Conservation (phyloP, 1,140 invertebrate genomes). For the Drosophila leontia region DNA sequence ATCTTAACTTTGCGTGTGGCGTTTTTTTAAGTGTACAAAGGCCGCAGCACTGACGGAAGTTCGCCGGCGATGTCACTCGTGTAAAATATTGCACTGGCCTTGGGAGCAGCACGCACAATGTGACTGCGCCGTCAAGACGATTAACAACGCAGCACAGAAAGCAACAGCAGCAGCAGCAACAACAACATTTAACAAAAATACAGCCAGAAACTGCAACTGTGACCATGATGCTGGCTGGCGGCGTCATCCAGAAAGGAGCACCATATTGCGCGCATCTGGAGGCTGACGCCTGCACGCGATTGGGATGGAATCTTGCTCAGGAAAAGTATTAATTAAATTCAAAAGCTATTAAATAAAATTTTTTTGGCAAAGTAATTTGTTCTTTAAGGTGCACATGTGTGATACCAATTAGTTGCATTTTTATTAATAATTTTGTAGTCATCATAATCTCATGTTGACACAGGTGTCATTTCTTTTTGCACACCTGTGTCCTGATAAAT, state of each 20-base stretch:
- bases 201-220: slow-evolving; percentile 43
- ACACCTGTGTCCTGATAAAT: not conserved
- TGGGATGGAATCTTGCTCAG: slow-evolving; percentile 5
- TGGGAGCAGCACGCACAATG: slow-evolving; percentile 76
- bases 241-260: slow-evolving; percentile 61
- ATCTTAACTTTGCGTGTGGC: no score
- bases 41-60: slow-evolving; percentile 66
- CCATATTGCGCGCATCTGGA: slow-evolving; percentile 81
- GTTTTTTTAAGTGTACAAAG: slow-evolving; percentile 1
- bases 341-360: not conserved
- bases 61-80: slow-evolving; percentile 56
- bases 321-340: not conserved
- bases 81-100: slow-evolving; percentile 81
- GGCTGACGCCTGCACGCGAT: slow-evolving; percentile 46
- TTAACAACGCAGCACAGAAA: slow-evolving; percentile 61
- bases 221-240: slow-evolving; percentile 53
- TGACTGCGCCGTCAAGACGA: slow-evolving; percentile 75
- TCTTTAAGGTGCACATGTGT: not conserved
- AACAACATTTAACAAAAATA: slow-evolving; percentile 23
- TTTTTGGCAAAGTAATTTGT: not conserved
- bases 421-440: not conserved
- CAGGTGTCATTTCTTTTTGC: not conserved
- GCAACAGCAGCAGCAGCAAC: slow-evolving; percentile 11
- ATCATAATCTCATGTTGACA: not conserved
- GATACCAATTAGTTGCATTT: not conserved